Evolutionary conservation across 2,888 invertebrate genomes (phyloP), one percentile per base, ranked within the genome.

Genomic region (Vanessa cardui): DNA sequence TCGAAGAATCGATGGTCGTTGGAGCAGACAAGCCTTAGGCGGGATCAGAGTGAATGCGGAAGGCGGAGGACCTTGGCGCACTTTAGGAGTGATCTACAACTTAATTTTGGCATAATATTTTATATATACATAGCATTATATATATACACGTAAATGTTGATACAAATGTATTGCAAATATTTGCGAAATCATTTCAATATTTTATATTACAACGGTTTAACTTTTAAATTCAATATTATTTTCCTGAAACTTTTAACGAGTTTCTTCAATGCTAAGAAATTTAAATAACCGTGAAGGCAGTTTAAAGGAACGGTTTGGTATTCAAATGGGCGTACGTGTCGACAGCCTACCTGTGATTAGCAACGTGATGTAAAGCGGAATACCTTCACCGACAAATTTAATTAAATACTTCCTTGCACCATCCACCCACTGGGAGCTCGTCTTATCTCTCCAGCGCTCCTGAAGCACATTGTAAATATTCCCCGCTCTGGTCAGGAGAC

Each of bases 321-420:
- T 86, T 87, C 84, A 83, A 86, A 86, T 82, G 80, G 80, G 82
- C 78, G 80, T 82, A 86, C 86, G 85, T 86, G 88, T 87, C 81
- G 87, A 85, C 85, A 80, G 83, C 86, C 85, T 88, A 88, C 88
- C 88, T 86, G 89, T 89, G 88, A 91, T 90, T 89, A 90, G 88
- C 86, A 81, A 83, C 82, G 82, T 82, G 82, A 86, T 85, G 86
- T 87, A 86, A 81, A 86, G 85, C 86, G 81, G 81, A 80, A 78
- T 82, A 76, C 83, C 80, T 80, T 81, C 81, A 80, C 82, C 83
- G 85, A 84, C 86, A 85, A 86, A 89, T 91, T 91, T 91, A 91
- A 91, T 91, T 91, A 91, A 90, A 91, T 89, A 90, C 88, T 81
- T 80, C 78, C 78, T 77, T 74, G 80, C 83, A 84, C 86, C 85